These are phyloP conservation scores for Geopemphigus sp. DNA, from an alignment of 1,140 invertebrate genomes.

Conservation along the genomic window DNA sequence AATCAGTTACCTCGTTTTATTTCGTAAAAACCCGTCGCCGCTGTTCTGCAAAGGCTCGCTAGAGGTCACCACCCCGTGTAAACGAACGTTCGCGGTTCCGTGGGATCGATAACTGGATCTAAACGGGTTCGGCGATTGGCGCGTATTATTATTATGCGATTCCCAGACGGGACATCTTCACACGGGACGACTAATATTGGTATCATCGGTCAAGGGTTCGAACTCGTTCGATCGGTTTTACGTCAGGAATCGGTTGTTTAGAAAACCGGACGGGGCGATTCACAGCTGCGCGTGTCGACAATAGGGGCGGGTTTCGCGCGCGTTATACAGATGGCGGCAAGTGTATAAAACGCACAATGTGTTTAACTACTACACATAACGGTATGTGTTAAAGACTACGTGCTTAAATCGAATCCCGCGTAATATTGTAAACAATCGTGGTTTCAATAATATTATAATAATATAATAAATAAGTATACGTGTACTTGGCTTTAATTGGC, in stretches of 20 bases:
- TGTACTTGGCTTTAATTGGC: too few species aligned
- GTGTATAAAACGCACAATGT: too few species aligned
- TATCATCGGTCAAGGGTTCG: slow-evolving; percentile 26
- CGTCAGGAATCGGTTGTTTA: neutral
- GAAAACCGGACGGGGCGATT: slow-evolving; percentile 37
- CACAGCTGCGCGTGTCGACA: slow-evolving; percentile 23
- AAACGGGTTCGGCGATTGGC: slow-evolving; percentile 42
- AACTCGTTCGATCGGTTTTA: slow-evolving; percentile 46
- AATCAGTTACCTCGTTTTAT: too few species aligned
- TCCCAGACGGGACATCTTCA: slow-evolving; percentile 31
- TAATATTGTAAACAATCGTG: too few species aligned
- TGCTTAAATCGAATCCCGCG: too few species aligned
- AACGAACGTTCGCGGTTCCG: too few species aligned
- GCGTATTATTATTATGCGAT: neutral
- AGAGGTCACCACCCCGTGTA: neutral
- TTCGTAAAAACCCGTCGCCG: neutral
- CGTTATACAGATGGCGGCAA: neutral
- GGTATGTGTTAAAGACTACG: too few species aligned
- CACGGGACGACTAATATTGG: slow-evolving; percentile 1
- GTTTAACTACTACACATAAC: too few species aligned
- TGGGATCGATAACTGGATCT: slow-evolving; percentile 49
- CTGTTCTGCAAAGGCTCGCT: neutral
- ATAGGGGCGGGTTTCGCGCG: neutral
- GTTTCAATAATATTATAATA: too few species aligned
- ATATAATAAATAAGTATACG: too few species aligned